Conservation (phyloP, 1,140 invertebrate species). For the Hypsibius dujardini region DNA sequence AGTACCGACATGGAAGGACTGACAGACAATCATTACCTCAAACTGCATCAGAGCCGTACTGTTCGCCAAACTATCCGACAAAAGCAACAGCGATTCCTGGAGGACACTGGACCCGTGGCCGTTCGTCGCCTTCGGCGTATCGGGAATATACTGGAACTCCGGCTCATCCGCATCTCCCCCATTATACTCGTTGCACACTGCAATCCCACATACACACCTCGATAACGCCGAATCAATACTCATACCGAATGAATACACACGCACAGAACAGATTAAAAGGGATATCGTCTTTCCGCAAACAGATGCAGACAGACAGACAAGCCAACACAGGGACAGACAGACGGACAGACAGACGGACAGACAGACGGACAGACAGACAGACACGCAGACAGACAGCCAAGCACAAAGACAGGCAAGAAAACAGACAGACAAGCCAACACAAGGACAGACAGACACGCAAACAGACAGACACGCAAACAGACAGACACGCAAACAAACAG, state of each 20-base stretch:
- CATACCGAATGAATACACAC: no score
- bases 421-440: no score
- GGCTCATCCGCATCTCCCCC: slow-evolving; percentile 47
- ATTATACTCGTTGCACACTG: slow-evolving; percentile 42
- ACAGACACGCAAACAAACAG: no score
- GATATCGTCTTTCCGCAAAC: slow-evolving; percentile 7
- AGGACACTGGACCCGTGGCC: slow-evolving; percentile 48
- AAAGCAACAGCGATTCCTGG: slow-evolving; percentile 66
- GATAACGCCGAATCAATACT: no score
- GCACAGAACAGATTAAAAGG: slow-evolving; percentile 18
- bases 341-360: no score
- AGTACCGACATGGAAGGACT: no score
- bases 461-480: no score
- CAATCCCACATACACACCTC: slow-evolving; percentile 18
- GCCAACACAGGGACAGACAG: no score
- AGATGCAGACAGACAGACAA: not conserved
- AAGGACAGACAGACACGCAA: no score
- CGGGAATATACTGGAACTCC: slow-evolving; percentile 68
- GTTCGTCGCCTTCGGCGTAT: slow-evolving; percentile 40
- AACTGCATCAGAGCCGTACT: slow-evolving; percentile 78
- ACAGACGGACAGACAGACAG: no score
- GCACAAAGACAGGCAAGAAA: no score
- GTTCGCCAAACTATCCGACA: slow-evolving; percentile 74
- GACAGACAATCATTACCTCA: slow-evolving; percentile 39
- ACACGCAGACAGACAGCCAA: no score